These are phyloP conservation scores for Eurytoma californica DNA, from an alignment of 2,888 invertebrate species.

Conservation along the genomic window DNA sequence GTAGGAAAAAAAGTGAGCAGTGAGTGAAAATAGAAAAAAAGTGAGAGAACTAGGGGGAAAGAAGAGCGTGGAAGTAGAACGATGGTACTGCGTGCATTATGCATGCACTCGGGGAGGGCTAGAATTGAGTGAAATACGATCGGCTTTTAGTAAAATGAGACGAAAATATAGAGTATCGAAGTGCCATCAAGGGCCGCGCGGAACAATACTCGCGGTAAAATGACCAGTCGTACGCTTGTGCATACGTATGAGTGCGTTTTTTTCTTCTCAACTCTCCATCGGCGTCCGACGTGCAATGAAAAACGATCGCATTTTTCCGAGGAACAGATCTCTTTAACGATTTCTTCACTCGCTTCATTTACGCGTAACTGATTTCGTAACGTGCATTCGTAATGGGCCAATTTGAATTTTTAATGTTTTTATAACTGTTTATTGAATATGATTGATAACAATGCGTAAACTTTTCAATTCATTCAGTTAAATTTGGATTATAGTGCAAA, in stretches of 20 bases:
- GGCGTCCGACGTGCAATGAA: background rate
- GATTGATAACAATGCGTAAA: too few relatives aligned
- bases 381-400: too few relatives aligned
- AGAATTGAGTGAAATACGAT: slow-evolving; percentile 71
- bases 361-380: too few relatives aligned
- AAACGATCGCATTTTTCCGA: background rate
- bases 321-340: too few relatives aligned
- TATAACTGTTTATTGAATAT: too few relatives aligned
- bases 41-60: slow-evolving; percentile 37
- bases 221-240: slow-evolving; percentile 20
- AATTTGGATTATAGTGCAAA: too few relatives aligned
- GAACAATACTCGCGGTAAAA: slow-evolving; percentile 18
- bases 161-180: slow-evolving; percentile 70
- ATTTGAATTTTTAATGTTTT: too few relatives aligned
- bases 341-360: too few relatives aligned
- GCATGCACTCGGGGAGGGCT: slow-evolving; percentile 60
- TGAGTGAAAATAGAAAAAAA: slow-evolving; percentile 47
- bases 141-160: slow-evolving; percentile 74
- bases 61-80: slow-evolving; percentile 50
- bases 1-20: slow-evolving; percentile 20
- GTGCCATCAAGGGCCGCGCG: slow-evolving; percentile 20
- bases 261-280: background rate
- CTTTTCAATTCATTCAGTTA: too few relatives aligned
- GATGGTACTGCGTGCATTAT: slow-evolving; percentile 57
- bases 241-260: slow-evolving; percentile 2